These are phyloP conservation scores for Macroteleia sp. DNA, from an alignment of 2,888 invertebrate species.

Conservation along the genomic window DNA sequence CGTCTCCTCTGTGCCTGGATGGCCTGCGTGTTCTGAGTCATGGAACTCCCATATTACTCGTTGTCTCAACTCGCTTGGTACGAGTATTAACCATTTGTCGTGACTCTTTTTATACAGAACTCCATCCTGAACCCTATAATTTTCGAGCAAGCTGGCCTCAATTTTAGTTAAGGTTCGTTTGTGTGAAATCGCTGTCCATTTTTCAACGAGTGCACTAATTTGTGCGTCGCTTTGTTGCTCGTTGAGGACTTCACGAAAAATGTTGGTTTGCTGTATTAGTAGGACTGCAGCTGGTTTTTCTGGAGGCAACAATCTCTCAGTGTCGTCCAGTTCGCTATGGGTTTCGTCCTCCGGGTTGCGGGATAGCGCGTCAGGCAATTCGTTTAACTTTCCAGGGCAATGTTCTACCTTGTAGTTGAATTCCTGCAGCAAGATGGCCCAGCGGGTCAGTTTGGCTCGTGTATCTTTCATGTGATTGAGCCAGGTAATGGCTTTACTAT, in stretches of 20 bases:
- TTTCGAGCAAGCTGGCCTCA: not conserved
- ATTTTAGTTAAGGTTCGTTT: not conserved
- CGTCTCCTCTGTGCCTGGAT: too few relatives aligned
- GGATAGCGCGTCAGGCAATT: not conserved
- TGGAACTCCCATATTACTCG: not conserved
- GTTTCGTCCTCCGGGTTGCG: not conserved
- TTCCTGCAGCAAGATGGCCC: conserved; percentile 43
- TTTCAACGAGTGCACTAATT: not conserved
- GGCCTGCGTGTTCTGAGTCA: too few relatives aligned
- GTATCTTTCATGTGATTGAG: too few relatives aligned
- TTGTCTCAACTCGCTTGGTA: not conserved
- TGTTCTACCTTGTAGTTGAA: conserved; percentile 32
- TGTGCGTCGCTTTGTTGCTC: not conserved
- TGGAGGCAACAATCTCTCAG: not conserved
- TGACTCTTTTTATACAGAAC: not conserved
- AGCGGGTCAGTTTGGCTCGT: conserved; percentile 40
- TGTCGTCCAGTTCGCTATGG: not conserved
- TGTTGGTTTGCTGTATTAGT: not conserved
- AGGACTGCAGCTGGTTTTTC: not conserved
- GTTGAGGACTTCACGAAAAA: too few relatives aligned
- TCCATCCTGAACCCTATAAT: not conserved
- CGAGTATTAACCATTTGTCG: not conserved
- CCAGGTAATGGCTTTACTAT: too few relatives aligned
- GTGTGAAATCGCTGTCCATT: too few relatives aligned
- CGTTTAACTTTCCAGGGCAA: conserved; percentile 43